phyloP scores from a whole-genome alignment of 2,888 invertebrate genomes.

The Coelopa pilipes region DNA sequence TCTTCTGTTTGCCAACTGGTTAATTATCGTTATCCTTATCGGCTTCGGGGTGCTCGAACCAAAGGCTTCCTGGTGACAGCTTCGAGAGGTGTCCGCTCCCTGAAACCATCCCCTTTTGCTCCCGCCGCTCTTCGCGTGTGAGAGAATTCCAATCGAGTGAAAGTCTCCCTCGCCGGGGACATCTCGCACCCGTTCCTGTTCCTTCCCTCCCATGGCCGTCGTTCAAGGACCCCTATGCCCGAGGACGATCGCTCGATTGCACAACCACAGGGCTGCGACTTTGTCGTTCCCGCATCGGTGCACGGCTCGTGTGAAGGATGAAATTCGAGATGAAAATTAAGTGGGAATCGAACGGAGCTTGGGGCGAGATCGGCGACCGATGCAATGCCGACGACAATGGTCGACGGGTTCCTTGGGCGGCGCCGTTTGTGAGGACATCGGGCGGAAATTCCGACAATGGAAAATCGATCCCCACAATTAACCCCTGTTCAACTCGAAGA shows the following conservation, averaged over 20 bases:
- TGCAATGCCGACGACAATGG: too few species aligned
- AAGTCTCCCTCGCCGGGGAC: too few species aligned
- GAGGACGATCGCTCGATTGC: background rate
- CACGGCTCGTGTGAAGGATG: too few species aligned
- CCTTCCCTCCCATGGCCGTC: background rate
- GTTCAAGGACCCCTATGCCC: background rate
- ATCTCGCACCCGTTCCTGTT: background rate
- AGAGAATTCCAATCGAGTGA: background rate
- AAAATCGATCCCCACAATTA: too few species aligned
- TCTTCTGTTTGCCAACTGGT: constrained; percentile 48
- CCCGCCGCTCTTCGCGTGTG: background rate
- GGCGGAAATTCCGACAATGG: too few species aligned
- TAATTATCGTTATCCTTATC: constrained; percentile 58
- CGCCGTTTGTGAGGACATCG: too few species aligned
- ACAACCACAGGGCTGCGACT: too few species aligned
- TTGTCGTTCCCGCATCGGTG: too few species aligned
- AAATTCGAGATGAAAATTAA: background rate
- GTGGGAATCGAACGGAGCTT: background rate
- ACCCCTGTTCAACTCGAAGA: too few species aligned
- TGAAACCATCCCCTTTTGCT: background rate
- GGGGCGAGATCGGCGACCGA: too few species aligned
- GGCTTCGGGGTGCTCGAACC: constrained; percentile 18
- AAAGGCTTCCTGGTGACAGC: background rate
- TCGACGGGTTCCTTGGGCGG: too few species aligned
- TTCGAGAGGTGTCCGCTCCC: background rate